Base-by-base conservation (phyloP, 2,888 invertebrate species). In the Hirtodrosophila trivittata region DNA sequence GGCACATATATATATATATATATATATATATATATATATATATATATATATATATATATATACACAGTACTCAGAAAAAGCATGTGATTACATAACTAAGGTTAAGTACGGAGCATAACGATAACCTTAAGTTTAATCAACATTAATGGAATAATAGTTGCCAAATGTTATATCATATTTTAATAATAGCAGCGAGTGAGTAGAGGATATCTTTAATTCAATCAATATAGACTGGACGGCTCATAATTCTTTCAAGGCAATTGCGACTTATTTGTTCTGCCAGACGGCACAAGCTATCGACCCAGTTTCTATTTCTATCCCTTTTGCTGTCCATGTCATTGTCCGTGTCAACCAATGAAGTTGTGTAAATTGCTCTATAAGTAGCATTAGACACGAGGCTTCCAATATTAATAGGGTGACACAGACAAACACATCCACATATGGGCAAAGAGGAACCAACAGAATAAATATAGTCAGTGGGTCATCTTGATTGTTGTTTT, bases 311-410 rank as follows among this genome's bases (percentile, higher is more conserved):
- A 39, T 18, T 33, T 41, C 30, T 16, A 9, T 12, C 9, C 4
- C 33, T 30, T 25, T 16, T 7, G 33, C 32, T 25, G 37, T 26
- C 10, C 14, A 33, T 35, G 43, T 65, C 47, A 55, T 47, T 60
- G 49, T 18, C 49, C 49, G 28, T 56, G 56, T 52, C 39, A 50
- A 39, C 43, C 38, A 35, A 50, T 63, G 42, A 42, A 56, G 30
- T 42, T 63, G 54, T 76, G 60, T 55, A 77, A 75, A 77, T 68
- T 65, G 69, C 52, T 39, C 43, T 46, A 63, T 66, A 50, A 60
- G 55, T 47, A 35, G 64, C 65, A 64, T 55, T 45, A 56, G 58
- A 35, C 39, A 68, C 55, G 64, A 66, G 54, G 77, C 63, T 57
- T n/a, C n/a, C n/a, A n/a, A 81, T 60, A 77, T 77, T 74, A 77